These are phyloP conservation scores for Aphidius ervi DNA, from an alignment of 1,140 invertebrate species.

Conservation along the genomic window DNA sequence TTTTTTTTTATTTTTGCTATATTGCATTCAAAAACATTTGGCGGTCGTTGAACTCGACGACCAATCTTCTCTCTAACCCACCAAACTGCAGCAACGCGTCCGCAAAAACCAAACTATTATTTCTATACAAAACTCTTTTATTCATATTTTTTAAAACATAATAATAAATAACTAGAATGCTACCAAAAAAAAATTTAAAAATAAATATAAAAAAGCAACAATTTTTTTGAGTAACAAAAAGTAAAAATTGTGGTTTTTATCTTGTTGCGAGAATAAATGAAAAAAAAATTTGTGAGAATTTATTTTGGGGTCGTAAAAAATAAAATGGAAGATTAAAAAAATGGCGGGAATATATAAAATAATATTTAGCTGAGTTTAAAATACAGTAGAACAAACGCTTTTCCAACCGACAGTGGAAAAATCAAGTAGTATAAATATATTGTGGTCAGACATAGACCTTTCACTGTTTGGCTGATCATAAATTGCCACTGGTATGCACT, in stretches of 20 bases:
- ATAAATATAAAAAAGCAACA: too few relatives aligned
- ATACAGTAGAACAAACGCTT: slow-evolving; percentile 1
- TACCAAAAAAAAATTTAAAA: too few relatives aligned
- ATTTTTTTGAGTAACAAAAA: too few relatives aligned
- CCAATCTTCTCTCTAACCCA: slow-evolving; percentile 35
- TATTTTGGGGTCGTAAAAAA: too few relatives aligned
- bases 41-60: slow-evolving; percentile 46
- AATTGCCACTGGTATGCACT: too few relatives aligned
- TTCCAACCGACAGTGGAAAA: slow-evolving; percentile 7
- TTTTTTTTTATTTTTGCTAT: slow-evolving; percentile 15
- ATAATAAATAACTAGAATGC: too few relatives aligned
- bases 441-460: slow-evolving; percentile 6
- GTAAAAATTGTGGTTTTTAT: too few relatives aligned
- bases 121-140: too few relatives aligned
- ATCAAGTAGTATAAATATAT: slow-evolving; percentile 1
- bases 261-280: too few relatives aligned
- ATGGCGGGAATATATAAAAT: neutral
- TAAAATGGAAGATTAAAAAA: slow-evolving; percentile 5
- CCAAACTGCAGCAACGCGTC: slow-evolving; percentile 29
- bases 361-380: slow-evolving; percentile 3
- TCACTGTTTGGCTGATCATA: neutral
- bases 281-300: too few relatives aligned
- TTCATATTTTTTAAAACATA: too few relatives aligned
- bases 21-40: slow-evolving; percentile 45
- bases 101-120: too few relatives aligned